These are phyloP conservation scores for Dastarcus helophoroides DNA, from an alignment of 2,888 invertebrate genomes.

Conservation along the genomic window DNA sequence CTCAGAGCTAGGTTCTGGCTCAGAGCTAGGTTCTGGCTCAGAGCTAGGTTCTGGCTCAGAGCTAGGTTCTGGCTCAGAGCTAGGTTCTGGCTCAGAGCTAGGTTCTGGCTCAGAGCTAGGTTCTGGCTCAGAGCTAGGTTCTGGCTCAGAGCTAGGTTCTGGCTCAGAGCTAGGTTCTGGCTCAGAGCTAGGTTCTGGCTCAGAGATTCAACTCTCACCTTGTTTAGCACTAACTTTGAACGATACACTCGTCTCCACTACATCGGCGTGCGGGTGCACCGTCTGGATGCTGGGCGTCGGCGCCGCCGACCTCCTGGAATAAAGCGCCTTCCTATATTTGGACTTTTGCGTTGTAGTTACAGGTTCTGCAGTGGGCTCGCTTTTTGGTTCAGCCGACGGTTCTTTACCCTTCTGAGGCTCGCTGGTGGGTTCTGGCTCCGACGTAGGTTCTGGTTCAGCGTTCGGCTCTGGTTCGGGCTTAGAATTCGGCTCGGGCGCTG, in stretches of 20 bases:
- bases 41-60: too few relatives aligned
- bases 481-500: conserved; percentile 25
- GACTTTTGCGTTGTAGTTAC: conserved; percentile 21
- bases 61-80: too few relatives aligned
- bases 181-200: too few relatives aligned
- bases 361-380: conserved; percentile 31
- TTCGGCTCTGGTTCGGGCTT: conserved; percentile 33
- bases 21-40: too few relatives aligned
- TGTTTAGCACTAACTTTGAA: conserved; percentile 60
- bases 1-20: too few relatives aligned
- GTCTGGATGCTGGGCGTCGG: conserved; percentile 19
- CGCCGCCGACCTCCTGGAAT: conserved; percentile 30
- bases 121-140: too few relatives aligned
- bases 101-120: too few relatives aligned
- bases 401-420: conserved; percentile 29
- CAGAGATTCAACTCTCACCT: conserved; percentile 30
- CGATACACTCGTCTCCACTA: conserved; percentile 69
- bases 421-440: conserved; percentile 29
- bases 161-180: too few relatives aligned
- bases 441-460: conserved; percentile 31
- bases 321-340: conserved; percentile 29
- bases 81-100: too few relatives aligned
- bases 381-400: conserved; percentile 30
- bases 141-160: too few relatives aligned
- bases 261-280: conserved; percentile 41